Base-by-base conservation (phyloP, 2,888 invertebrate species). In the Nomada flava region DNA sequence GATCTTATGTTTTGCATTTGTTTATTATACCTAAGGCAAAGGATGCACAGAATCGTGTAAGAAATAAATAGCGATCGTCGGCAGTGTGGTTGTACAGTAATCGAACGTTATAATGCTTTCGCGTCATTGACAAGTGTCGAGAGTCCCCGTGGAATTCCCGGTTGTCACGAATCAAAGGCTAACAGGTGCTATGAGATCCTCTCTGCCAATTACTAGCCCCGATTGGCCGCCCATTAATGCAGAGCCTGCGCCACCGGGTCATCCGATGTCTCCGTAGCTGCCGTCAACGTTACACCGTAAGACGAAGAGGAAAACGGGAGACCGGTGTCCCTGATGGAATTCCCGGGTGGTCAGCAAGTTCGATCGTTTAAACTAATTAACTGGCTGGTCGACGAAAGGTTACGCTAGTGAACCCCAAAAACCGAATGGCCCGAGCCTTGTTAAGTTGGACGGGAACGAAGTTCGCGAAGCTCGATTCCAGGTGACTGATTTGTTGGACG, bases 71-170 rank as follows among this genome's bases (percentile, higher is more conserved):
- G 69, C 65, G 69, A 76, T 79, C 71, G 76, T 83, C 76, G 73
- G 15, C 20, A 70, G 36, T 50, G 2, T 9, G 15, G 15, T 47
- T 57, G 68, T 57, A 67, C 69, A 65, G 76, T 75, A 75, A 84
- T 84, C 80, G 80, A 84, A 84, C 84, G 84, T 29, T 70, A 69
- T 77, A 77, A 80, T 72, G 80, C 77, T 76, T 72, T 77, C 84
- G 55, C 59, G 77, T 77, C 84, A 77, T 80, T 84, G 80, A 84
- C 80, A 80, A 84, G 68, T 79, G 83, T 82, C 79, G 79, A 65
- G 57, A 36, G 67, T 67, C 70, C 53, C 55, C 29, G 20, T 26
- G 42, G 60, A 42, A 57, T 23, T n/a, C 9, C 36, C 36, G 4
- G 20, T 52, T 83, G 83, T 77, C 75, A 74, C 63, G 64, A 78